Evolutionary conservation across 2,888 invertebrate species (phyloP).

Genomic region (Parnassius orleans): DNA sequence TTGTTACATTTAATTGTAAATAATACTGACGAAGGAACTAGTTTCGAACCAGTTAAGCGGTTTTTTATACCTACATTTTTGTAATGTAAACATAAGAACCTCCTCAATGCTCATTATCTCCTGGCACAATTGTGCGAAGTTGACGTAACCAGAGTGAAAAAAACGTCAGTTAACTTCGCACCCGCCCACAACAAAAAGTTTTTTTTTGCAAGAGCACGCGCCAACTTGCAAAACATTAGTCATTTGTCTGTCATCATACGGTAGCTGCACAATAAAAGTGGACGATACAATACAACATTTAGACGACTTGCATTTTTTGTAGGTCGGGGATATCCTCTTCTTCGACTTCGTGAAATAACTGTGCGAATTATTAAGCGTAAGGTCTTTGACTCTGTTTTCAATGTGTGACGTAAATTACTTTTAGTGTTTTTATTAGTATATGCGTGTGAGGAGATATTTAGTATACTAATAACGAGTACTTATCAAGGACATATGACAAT

Average conservation of each 20-base stretch:
- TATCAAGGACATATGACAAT: too few species aligned
- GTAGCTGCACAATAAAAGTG: slow-evolving; percentile 66
- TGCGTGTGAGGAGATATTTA: too few species aligned
- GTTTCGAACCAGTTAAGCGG: background rate
- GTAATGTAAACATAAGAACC: slow-evolving; percentile 48
- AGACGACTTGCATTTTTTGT: slow-evolving; percentile 58
- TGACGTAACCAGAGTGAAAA: slow-evolving; percentile 49
- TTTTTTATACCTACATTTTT: slow-evolving; percentile 30
- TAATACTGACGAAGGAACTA: background rate
- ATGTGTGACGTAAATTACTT: too few species aligned
- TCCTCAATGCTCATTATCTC: slow-evolving; percentile 51
- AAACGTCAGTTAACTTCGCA: slow-evolving; percentile 43
- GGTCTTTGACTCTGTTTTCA: slow-evolving; percentile 36
- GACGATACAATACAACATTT: slow-evolving; percentile 49
- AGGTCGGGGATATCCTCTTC: slow-evolving; percentile 72
- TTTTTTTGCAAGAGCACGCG: slow-evolving; percentile 67
- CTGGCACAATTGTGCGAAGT: slow-evolving; percentile 79
- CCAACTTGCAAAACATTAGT: slow-evolving; percentile 48
- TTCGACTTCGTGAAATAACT: slow-evolving; percentile 43
- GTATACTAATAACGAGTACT: too few species aligned
- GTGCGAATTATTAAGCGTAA: slow-evolving; percentile 56
- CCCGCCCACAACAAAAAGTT: slow-evolving; percentile 51
- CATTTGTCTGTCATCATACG: slow-evolving; percentile 71
- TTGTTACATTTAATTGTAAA: too few species aligned
- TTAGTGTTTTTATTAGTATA: too few species aligned